These are phyloP conservation scores for Takifugu rubripes DNA, from an alignment of 2,797 vertebrate species.

Conservation along the genomic window DNA sequence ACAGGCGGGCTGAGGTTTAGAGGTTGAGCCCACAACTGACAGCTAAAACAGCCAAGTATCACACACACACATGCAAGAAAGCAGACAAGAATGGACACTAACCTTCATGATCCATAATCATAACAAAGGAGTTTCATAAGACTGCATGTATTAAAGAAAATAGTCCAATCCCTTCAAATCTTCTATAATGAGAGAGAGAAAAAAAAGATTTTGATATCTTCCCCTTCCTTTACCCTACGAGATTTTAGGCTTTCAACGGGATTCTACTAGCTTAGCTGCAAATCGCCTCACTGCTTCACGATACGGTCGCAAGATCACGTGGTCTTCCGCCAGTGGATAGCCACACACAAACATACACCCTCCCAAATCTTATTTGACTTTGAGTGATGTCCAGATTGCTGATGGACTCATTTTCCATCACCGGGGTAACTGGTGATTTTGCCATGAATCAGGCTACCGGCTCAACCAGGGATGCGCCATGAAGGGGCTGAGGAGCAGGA, in stretches of 20 bases:
- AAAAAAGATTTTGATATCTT: conserved; percentile 75
- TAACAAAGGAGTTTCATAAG: conserved; percentile 72
- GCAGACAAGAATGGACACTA: conserved; percentile 50
- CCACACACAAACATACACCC: conserved; percentile 4
- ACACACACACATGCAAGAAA: conserved; percentile 22
- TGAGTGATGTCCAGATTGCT: conserved; percentile 70
- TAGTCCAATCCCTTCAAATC: conserved; percentile 77
- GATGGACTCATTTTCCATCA: conserved; percentile 65
- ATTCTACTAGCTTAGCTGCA: conserved; percentile 75
- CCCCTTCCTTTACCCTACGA: conserved; percentile 69
- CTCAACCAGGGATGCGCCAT: conserved; percentile 44
- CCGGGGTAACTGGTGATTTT: conserved; percentile 55
- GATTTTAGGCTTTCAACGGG: conserved; percentile 75
- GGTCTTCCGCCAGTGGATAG: conserved; percentile 34
- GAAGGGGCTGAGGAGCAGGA: conserved; percentile 54
- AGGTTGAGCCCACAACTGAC: conserved; percentile 36
- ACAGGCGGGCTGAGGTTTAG: conserved; percentile 48
- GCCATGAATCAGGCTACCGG: conserved; percentile 67
- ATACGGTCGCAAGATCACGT: conserved; percentile 51
- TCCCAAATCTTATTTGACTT: conserved; percentile 64
- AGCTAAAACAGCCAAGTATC: conserved; percentile 20
- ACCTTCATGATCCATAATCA: conserved; percentile 47
- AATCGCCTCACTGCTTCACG: conserved; percentile 73
- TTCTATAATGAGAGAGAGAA: conserved; percentile 73
- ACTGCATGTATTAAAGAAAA: conserved; percentile 70